Evolutionary conservation across 2,797 vertebrate genomes (phyloP).

Genomic region (Myotis pilosus): DNA sequence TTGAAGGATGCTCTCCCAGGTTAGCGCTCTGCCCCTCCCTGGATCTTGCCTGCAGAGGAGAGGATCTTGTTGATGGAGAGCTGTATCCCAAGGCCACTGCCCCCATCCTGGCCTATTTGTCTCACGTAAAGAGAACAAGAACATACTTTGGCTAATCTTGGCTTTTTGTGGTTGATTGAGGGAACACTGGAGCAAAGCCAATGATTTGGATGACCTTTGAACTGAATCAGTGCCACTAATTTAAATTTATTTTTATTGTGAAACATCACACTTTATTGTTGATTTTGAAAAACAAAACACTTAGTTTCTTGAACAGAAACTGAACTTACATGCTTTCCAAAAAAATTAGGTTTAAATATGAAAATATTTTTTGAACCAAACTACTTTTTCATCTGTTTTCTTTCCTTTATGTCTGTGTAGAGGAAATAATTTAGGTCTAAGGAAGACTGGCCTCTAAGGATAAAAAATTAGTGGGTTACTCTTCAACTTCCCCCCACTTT

Average conservation of each 20-base stretch:
- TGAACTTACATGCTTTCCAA: not conserved
- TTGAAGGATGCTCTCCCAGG: fast-evolving
- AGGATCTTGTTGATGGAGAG: not conserved
- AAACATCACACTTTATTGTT: not conserved
- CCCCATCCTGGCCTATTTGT: not conserved
- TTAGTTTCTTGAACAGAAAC: conserved; percentile 17
- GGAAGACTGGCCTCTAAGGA: not conserved
- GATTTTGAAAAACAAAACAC: not conserved
- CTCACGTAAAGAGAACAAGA: not conserved
- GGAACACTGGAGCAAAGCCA: not conserved
- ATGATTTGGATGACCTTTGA: conserved; percentile 38
- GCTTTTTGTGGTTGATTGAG: not conserved
- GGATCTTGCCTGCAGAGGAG: not conserved
- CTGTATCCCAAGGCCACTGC: not conserved
- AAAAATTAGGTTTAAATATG: not conserved
- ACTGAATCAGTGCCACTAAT: not conserved
- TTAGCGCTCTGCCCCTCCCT: no score
- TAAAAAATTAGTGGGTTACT: not conserved
- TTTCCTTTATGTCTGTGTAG: not conserved
- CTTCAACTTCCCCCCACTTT: not conserved
- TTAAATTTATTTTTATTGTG: not conserved
- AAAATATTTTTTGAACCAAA: conserved; percentile 33
- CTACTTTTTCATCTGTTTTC: not conserved
- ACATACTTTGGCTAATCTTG: not conserved
- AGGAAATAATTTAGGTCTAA: conserved; percentile 16